These are phyloP conservation scores for Adelosebastes latens DNA, from an alignment of 2,797 vertebrate species.

Conservation along the genomic window DNA sequence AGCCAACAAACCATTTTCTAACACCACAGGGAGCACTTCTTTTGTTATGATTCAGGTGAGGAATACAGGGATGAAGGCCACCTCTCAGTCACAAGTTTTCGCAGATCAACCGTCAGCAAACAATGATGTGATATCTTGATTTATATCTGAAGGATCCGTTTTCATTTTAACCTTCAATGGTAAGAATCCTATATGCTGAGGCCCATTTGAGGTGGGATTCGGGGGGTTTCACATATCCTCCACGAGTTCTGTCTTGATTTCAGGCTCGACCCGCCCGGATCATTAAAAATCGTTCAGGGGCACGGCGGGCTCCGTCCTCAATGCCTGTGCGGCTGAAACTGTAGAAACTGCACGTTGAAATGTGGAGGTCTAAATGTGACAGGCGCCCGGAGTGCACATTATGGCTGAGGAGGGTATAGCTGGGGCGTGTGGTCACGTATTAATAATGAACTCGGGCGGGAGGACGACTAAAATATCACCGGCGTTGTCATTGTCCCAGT, in stretches of 20 bases:
- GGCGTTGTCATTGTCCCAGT: slow-evolving; percentile 71
- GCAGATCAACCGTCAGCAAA: slow-evolving; percentile 24
- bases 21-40: background rate
- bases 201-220: slow-evolving; percentile 65
- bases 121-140: slow-evolving; percentile 49
- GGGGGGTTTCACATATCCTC: slow-evolving; percentile 78
- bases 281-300: slow-evolving; percentile 85
- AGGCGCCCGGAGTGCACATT: slow-evolving; percentile 76
- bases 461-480: slow-evolving; percentile 78
- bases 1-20: background rate
- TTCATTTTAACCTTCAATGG: slow-evolving; percentile 53
- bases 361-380: slow-evolving; percentile 83
- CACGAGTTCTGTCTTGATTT: slow-evolving; percentile 78
- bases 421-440: slow-evolving; percentile 80
- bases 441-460: slow-evolving; percentile 82
- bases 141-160: slow-evolving; percentile 50
- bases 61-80: slow-evolving; percentile 7
- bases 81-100: slow-evolving; percentile 20
- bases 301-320: slow-evolving; percentile 66
- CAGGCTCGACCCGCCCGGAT: slow-evolving; percentile 75
- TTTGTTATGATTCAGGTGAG: background rate
- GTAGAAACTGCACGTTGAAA: slow-evolving; percentile 86
- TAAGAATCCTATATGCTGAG: slow-evolving; percentile 44
- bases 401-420: slow-evolving; percentile 67
- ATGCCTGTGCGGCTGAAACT: slow-evolving; percentile 83